Conservation (phyloP, 2,113 vertebrate genomes). For the Lynx canadensis region DNA sequence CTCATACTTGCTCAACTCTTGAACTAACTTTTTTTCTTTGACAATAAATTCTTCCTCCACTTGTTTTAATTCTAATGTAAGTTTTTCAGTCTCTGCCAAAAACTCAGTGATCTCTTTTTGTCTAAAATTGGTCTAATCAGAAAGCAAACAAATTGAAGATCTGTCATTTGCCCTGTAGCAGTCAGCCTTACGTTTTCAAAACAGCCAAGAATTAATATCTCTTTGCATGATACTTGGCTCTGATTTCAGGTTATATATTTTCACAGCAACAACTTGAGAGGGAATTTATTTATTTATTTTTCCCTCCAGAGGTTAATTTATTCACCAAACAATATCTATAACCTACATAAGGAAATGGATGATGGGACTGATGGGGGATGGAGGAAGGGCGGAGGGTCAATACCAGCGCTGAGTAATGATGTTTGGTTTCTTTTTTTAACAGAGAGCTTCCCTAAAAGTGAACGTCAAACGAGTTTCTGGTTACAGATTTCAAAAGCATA, state of each 20-base stretch:
- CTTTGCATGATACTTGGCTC: neutral
- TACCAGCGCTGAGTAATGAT: neutral
- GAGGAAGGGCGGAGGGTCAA: neutral
- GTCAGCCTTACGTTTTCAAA: neutral
- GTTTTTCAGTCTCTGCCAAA: neutral
- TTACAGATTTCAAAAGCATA: neutral
- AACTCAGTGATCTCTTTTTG: neutral
- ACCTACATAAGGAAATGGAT: neutral
- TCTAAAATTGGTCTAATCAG: constrained; percentile 34
- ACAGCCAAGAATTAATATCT: neutral
- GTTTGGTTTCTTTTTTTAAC: neutral
- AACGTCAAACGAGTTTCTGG: neutral
- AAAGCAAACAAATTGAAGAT: neutral
- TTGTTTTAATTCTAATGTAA: constrained; percentile 20
- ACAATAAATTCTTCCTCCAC: constrained; percentile 33
- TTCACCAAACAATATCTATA: neutral
- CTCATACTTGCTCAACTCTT: constrained; percentile 69
- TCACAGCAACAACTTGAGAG: neutral
- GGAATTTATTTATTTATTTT: neutral
- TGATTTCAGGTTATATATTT: neutral
- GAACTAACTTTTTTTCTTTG: constrained; percentile 48
- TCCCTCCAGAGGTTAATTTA: neutral
- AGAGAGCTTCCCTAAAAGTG: neutral
- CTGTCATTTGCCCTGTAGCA: neutral
- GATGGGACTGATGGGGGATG: too few species aligned